Evolutionary conservation across 2,888 invertebrate species (phyloP), one percentile per base, ranked within the genome.

Genomic region (Quadriops clusia): DNA sequence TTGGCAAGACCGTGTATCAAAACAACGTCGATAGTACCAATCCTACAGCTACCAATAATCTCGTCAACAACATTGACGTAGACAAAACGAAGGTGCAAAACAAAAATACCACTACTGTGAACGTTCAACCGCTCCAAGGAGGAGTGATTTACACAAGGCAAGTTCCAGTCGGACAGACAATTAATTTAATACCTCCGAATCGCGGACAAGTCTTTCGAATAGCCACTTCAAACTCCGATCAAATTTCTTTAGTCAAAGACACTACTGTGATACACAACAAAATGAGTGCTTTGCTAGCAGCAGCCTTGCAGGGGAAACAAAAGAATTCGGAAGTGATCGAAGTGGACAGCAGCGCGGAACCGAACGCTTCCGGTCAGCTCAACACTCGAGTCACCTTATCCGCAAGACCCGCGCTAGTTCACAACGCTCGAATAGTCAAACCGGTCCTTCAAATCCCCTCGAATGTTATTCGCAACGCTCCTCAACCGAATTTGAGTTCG

Each of bases 141-240:
- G 72, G 75, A 28, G 78, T 79, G 1, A 79, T 79, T 43, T 79
- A 78, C 49, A 74, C 78, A 29, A 68, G 78, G 40, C 79, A 79
- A 59, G 72, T 77, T 45, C 77, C 77, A 2, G 75, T 76, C 0
- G 59, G 59, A 12, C 70, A 74, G 56, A 68, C 72, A 2, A 70
- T 74, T 23, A 71, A 72, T 51, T 51, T 74, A 34, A 67, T 71
- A 42, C 65, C 70, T 18, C 62, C 45, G 28, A 54, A 53, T 16
- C 49, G 58, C 23, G 58, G 56, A 7, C 60, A 61, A 42, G 56
- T 61, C 16, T 60, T 61, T 43, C 50, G 60, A 35, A 61, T 61
- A 32, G 60, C 60, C 12, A 55, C 60, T 10, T 55, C 60, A 25
- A 59, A 55, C 42, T 44, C 58, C 10, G 60, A 60, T 27, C 59